phyloP scores from a whole-genome alignment of 1,140 invertebrate genomes.

The Drosophila elegans region DNA sequence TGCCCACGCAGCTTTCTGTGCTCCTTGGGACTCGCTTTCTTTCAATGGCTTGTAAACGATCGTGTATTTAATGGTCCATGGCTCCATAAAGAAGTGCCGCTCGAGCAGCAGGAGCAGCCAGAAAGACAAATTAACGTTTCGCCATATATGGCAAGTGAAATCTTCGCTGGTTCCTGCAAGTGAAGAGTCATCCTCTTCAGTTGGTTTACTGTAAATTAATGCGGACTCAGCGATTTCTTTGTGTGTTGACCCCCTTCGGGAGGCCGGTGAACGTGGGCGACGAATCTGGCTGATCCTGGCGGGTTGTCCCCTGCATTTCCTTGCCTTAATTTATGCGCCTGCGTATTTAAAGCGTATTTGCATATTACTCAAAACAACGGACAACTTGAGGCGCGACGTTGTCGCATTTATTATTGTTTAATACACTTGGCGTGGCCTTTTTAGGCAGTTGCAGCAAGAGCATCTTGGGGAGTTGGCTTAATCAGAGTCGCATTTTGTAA shows the following conservation, averaged over 20 bases:
- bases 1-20: conserved; percentile 48
- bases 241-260: conserved; percentile 55
- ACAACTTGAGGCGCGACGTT: conserved; percentile 60
- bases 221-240: conserved; percentile 66
- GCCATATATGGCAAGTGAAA: conserved; percentile 74
- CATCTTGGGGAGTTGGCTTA: conserved; percentile 57
- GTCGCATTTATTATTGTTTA: conserved; percentile 80
- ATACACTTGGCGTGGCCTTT: conserved; percentile 74
- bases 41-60: conserved; percentile 68
- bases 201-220: conserved; percentile 76
- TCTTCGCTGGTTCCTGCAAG: conserved; percentile 44
- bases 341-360: conserved; percentile 75
- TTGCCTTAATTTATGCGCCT: conserved; percentile 73
- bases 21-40: conserved; percentile 62
- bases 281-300: conserved; percentile 45
- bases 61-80: conserved; percentile 49
- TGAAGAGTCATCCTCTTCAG: conserved; percentile 58
- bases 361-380: conserved; percentile 79
- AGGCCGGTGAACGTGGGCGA: conserved; percentile 42
- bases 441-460: conserved; percentile 50
- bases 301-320: conserved; percentile 59
- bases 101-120: conserved; percentile 41
- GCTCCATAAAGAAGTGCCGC: conserved; percentile 37
- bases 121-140: conserved; percentile 59
- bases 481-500: conserved; percentile 65